Conservation (phyloP, 2,113 vertebrate species). For the Calcarius ornatus region DNA sequence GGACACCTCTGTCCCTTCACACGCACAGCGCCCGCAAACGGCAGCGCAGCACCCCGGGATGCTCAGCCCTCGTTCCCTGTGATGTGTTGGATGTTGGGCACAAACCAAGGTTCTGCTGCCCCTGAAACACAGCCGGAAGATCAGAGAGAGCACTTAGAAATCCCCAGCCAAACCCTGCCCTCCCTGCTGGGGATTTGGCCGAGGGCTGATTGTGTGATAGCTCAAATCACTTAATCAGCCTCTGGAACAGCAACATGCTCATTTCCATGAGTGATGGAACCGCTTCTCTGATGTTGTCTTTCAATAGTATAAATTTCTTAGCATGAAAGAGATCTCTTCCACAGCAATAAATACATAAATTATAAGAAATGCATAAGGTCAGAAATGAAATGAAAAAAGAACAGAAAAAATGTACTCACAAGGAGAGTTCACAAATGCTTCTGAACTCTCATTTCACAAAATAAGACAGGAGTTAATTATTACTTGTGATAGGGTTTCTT, state of each 20-base stretch:
- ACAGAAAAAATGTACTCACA: neutral
- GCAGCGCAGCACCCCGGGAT: neutral
- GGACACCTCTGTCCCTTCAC: neutral
- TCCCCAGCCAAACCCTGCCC: neutral
- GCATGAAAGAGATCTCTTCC: conserved; percentile 1
- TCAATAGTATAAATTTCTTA: neutral
- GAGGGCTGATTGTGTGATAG: neutral
- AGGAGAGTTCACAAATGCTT: neutral
- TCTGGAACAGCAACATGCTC: neutral
- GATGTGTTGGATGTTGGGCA: neutral
- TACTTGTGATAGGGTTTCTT: neutral
- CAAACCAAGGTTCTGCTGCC: neutral
- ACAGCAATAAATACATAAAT: neutral
- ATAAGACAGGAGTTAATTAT: conserved; percentile 33
- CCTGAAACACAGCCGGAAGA: neutral
- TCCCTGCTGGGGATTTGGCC: neutral
- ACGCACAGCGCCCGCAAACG: neutral
- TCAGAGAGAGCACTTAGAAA: neutral
- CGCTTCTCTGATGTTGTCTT: neutral
- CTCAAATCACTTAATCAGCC: neutral
- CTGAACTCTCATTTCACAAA: conserved; percentile 9
- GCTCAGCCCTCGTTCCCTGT: neutral
- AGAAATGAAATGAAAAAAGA: neutral
- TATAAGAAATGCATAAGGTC: neutral
- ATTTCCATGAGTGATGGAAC: neutral